Evolutionary conservation across 30 jellyfish, hydroid and myxozoan genomes (phyloP), one percentile per base, ranked within the genome.

Genomic region (Nemopilema nomurai): DNA sequence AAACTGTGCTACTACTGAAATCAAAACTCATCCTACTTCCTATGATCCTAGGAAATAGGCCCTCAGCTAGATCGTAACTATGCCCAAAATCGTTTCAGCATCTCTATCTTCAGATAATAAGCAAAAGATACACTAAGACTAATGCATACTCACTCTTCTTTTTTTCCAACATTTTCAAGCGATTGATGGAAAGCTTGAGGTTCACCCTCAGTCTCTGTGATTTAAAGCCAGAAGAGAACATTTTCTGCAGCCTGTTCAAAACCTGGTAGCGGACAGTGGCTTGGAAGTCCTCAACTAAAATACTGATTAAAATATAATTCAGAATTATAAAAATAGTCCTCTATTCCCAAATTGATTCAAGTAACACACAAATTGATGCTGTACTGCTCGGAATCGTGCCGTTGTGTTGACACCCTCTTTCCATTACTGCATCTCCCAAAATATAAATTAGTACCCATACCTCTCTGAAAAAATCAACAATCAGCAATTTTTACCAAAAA

Each of bases 151-250:
- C 70, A 91, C 97, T 91, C 77, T 91, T 91, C 89, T 91, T 91
- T 82, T 91, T 91, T 50, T 87, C 97, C 96, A 91, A 50, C 88
- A 91, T 72, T 77, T 91, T 91, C 63, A 91, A 82, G 57, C 97
- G 72, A 77, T 91, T 91, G 73, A 91, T 91, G n/a, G 97, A 70
- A 33, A 91, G 72, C 33, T 95, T 93, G 19, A 91, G 86, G 76
- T 89, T 91, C 79, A 89, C 93, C 16, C 93, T 89, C 30, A 91
- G 93, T 65, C 87, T 91, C 71, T 91, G 97, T 8, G 85, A 77
- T 69, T 79, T 90, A 79, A 85, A 91, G 30, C 97, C 96, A 8
- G 93, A 74, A 4, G 97, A 86, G 79, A 91, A 91, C 97, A 91
- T 91, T 41, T 7, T n/a, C 50, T n/a, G n/a, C n/a, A n/a, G n/a